phyloP scores from a whole-genome alignment of 2,113 vertebrate genomes.

The Oryzias javanicus region DNA sequence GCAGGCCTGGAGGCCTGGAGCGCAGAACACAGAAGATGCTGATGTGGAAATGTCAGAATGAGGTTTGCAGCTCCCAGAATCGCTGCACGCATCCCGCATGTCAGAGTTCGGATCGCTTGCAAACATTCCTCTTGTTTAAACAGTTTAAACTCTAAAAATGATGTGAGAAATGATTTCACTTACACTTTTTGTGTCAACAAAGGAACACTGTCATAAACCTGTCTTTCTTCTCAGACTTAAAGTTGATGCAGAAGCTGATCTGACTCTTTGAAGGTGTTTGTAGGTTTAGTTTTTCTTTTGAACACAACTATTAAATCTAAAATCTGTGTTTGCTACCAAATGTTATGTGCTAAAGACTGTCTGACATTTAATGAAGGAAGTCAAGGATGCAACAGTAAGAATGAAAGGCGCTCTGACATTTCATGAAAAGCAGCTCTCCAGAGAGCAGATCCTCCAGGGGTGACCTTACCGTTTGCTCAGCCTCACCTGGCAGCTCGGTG shows the following conservation, averaged over 20 bases:
- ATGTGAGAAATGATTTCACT: no score
- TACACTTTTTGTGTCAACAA: no score
- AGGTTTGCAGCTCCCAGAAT: no score
- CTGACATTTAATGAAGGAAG: conserved; percentile 11
- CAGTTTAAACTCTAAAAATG: no score
- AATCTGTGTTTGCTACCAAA: conserved; percentile 2
- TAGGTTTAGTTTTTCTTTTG: background rate
- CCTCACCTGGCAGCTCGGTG: conserved; percentile 43
- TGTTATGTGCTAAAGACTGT: conserved; percentile 12
- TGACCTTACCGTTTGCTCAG: conserved; percentile 17
- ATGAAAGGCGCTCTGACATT: conserved; percentile 9
- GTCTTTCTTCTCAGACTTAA: no score
- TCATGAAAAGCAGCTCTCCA: background rate
- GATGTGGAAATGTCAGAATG: no score
- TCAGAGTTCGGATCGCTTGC: no score
- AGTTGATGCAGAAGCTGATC: background rate
- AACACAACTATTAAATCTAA: background rate
- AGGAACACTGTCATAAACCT: no score
- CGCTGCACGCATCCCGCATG: no score
- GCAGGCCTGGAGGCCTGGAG: no score
- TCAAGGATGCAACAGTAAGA: background rate
- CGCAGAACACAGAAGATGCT: no score
- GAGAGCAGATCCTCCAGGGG: conserved; percentile 22
- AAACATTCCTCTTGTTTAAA: no score
- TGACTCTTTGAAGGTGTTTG: background rate